Percentiles rank a stretch among this genome's conserved stretches.
Evolutionary conservation across 1,140 invertebrate genomes (phyloP).

Genomic region (Dendroctonus valens): DNA sequence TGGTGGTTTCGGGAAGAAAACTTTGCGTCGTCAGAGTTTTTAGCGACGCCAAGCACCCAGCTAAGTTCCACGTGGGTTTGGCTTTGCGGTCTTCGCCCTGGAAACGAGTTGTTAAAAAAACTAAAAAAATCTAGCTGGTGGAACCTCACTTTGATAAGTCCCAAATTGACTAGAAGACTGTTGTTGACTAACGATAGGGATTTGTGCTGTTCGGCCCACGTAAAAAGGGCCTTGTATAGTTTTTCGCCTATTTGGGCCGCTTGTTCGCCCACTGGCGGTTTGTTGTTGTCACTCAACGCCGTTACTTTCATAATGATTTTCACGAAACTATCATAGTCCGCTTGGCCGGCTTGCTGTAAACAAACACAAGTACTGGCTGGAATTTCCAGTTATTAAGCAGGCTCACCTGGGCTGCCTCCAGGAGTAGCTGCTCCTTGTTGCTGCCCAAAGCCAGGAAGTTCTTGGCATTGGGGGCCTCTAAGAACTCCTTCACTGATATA

Average conservation of each 20-base stretch:
- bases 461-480: constrained; percentile 56
- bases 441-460: constrained; percentile 57
- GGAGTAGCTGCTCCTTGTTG: constrained; percentile 50
- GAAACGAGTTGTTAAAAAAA: constrained; percentile 39
- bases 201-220: constrained; percentile 54
- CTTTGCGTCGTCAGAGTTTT: constrained; percentile 55
- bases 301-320: constrained; percentile 62
- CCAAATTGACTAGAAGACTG: constrained; percentile 64
- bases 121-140: background rate
- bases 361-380: constrained; percentile 13
- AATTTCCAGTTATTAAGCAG: background rate
- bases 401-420: constrained; percentile 52
- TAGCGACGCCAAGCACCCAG: constrained; percentile 60
- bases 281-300: constrained; percentile 55
- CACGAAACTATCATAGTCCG: constrained; percentile 53
- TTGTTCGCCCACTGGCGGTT: constrained; percentile 55
- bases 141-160: constrained; percentile 61
- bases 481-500: constrained; percentile 55
- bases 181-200: constrained; percentile 61
- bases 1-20: constrained; percentile 56
- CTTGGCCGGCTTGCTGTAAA: constrained; percentile 47
- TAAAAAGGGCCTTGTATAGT: constrained; percentile 61
- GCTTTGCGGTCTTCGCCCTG: constrained; percentile 60
- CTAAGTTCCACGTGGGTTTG: constrained; percentile 59
- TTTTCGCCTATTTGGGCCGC: constrained; percentile 56